These are phyloP conservation scores for Cataglyphis livida DNA, from an alignment of 2,888 invertebrate genomes.

Conservation along the genomic window DNA sequence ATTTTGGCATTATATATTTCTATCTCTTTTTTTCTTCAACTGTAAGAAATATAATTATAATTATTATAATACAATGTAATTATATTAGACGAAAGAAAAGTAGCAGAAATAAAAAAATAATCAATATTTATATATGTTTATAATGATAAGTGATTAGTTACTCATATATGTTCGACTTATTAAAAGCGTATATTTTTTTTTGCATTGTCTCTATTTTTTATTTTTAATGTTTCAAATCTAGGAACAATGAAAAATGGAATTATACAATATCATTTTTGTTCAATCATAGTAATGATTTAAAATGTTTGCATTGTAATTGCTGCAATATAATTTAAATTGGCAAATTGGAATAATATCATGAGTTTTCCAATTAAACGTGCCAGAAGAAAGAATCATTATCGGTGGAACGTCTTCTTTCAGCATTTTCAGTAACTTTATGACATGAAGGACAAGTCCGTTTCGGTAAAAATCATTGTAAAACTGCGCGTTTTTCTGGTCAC, in stretches of 20 bases:
- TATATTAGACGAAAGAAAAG: background rate
- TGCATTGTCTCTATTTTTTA: background rate
- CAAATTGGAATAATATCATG: background rate
- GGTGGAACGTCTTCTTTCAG: background rate
- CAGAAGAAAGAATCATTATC: conserved; percentile 1
- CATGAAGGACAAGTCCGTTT: background rate
- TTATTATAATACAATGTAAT: background rate
- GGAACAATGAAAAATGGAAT: conserved; percentile 1
- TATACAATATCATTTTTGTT: background rate
- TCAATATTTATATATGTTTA: background rate
- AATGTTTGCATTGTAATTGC: background rate
- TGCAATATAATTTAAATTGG: background rate
- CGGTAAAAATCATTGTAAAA: conserved; percentile 37
- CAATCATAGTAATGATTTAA: background rate
- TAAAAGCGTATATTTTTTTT: conserved; percentile 1
- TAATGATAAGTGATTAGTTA: background rate
- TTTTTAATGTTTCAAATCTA: conserved; percentile 7
- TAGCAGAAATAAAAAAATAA: background rate
- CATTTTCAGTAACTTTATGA: background rate
- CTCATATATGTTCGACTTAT: background rate
- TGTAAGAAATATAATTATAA: background rate
- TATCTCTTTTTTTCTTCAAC: background rate
- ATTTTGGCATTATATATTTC: background rate
- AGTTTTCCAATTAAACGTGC: background rate
- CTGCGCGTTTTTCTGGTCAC: background rate